These are phyloP conservation scores for Tipula unca DNA, from an alignment of 2,888 invertebrate genomes.

Conservation along the genomic window DNA sequence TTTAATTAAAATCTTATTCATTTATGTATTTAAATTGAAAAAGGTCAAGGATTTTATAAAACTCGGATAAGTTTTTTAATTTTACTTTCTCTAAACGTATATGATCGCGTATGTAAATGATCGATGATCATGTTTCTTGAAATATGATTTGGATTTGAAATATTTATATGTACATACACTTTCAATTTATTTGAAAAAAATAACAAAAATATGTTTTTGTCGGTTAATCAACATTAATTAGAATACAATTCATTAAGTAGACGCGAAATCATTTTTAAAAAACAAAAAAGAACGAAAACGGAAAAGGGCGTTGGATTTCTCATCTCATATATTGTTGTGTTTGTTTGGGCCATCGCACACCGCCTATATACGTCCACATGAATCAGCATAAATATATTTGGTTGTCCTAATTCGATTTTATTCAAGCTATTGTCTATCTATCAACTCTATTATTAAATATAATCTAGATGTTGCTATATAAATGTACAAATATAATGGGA, in stretches of 20 bases:
- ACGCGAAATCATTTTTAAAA: background rate
- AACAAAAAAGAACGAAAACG: background rate
- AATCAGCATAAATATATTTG: background rate
- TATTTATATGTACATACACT: background rate
- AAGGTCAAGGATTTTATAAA: background rate
- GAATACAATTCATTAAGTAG: background rate
- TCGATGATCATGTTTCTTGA: background rate
- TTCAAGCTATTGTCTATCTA: background rate
- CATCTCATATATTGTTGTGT: background rate
- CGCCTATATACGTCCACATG: background rate
- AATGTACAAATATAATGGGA: background rate
- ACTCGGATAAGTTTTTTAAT: background rate
- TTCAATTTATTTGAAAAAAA: background rate
- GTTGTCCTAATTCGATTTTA: too few species aligned
- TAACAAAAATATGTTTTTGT: background rate
- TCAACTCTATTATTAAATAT: background rate
- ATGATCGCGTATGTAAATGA: background rate
- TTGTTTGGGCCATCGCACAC: background rate
- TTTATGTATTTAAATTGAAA: background rate
- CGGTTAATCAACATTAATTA: constrained; percentile 8
- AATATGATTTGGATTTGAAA: background rate
- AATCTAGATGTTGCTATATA: background rate
- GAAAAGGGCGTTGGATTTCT: background rate
- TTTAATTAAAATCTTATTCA: background rate
- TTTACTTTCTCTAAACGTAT: background rate